Evolutionary conservation across 2,113 vertebrate genomes (phyloP).

Genomic region (Zosterops hypoxanthus): DNA sequence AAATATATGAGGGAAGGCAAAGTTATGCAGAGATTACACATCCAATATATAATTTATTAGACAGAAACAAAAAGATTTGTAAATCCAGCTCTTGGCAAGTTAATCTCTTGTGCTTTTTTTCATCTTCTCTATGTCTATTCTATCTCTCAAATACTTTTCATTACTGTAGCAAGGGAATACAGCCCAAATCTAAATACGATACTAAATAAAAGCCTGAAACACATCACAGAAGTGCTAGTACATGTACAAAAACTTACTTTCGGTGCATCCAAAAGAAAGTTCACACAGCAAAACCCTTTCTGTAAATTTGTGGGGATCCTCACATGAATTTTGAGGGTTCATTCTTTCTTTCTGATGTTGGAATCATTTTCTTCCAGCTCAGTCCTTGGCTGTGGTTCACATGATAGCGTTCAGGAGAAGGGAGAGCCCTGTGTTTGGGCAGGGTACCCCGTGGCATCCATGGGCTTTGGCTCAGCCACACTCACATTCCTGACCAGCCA

Average conservation of each 20-base stretch:
- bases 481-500: not conserved
- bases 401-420: rapidly evolving
- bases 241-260: not conserved
- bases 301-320: not conserved
- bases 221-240: not conserved
- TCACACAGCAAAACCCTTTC: not conserved
- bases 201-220: not conserved
- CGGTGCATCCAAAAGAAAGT: not conserved
- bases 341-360: not conserved
- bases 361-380: not conserved
- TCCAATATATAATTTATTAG: not conserved
- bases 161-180: not conserved
- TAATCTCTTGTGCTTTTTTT: not conserved
- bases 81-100: not conserved
- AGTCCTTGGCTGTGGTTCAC: not conserved
- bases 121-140: not conserved
- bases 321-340: not conserved
- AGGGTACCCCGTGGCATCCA: not conserved
- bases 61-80: not conserved
- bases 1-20: not conserved
- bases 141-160: not conserved
- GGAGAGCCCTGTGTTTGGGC: not conserved
- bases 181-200: not conserved
- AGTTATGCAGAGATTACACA: not conserved
- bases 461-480: not conserved